Base-by-base conservation (phyloP, 2,113 vertebrate genomes). In the Dipodomys ordii region DNA sequence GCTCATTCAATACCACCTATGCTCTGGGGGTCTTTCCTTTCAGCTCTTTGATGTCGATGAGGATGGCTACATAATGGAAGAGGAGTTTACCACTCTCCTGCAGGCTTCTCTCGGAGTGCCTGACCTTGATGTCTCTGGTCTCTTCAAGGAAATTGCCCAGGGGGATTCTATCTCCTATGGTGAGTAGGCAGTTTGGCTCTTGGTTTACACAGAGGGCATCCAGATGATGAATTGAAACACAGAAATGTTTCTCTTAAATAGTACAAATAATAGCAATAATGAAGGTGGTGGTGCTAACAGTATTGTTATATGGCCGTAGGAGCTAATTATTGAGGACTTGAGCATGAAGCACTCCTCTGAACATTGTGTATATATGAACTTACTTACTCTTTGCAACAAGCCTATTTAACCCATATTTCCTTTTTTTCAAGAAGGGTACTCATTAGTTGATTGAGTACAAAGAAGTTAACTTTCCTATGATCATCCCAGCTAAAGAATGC, bases 31-130 rank as follows among this genome's bases (percentile, higher is more conserved):
- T 94, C 74, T 35, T 65, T 65, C 71, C 76, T 67, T 57, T 85
- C 96, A 99, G 99, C 98, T 99, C 62, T 99, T 99, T 91, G 99
- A 99, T 96, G 93, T 97, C 12, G 99, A 99, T 65, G 98, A 99
- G 2, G 99, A 99, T 68, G 98, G 98, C 91, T 98, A 95, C 83
- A 99, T 99, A 96, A 99, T 98, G 0, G 98, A 98, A 28, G 96
- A 98, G 7, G 99, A 99, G 96, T 99, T 99, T 94, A 97, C 98
- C 4, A 96, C 97, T 76, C 98, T 99, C 95, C 96, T 99, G 88
- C 99, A 98, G 95, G 99, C 99, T 16, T 98, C 99, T 82, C 98
- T 99, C 73, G 99, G 99, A 19, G 98, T 99, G 62, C 98, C 98
- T 1, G 98, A 99, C 53, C 98, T 99, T 3, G 98, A 99, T 79